Conservation (phyloP, 2,797 vertebrate genomes). For the Sebastes nivosus region DNA sequence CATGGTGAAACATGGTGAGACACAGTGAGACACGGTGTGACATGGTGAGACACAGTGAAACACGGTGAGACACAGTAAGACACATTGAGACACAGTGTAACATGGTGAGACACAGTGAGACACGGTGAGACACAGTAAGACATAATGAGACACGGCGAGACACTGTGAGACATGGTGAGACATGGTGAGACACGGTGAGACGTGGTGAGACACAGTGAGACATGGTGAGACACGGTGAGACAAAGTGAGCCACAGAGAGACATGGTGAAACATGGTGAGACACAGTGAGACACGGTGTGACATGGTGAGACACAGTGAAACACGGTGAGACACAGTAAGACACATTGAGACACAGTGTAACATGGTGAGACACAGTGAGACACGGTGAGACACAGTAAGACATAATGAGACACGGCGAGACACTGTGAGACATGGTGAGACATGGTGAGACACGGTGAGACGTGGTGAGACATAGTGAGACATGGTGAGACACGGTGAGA, state of each 20-base stretch:
- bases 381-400: fast-evolving
- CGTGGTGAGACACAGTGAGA: fast-evolving
- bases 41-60: too few species aligned
- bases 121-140: too few species aligned
- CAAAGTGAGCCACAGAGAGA: too few species aligned
- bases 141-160: fast-evolving
- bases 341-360: too few species aligned
- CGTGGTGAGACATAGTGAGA: fast-evolving
- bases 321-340: too few species aligned
- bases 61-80: fast-evolving
- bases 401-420: fast-evolving
- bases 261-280: too few species aligned
- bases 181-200: fast-evolving
- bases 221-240: fast-evolving
- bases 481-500: too few species aligned
- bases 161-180: fast-evolving
- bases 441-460: too few species aligned
- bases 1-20: too few species aligned
- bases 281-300: fast-evolving
- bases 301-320: fast-evolving
- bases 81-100: fast-evolving
- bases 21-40: too few species aligned
- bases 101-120: too few species aligned
- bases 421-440: too few species aligned
- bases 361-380: fast-evolving